Conservation (phyloP, 2,113 vertebrate genomes). For the Hydropotes inermis region DNA sequence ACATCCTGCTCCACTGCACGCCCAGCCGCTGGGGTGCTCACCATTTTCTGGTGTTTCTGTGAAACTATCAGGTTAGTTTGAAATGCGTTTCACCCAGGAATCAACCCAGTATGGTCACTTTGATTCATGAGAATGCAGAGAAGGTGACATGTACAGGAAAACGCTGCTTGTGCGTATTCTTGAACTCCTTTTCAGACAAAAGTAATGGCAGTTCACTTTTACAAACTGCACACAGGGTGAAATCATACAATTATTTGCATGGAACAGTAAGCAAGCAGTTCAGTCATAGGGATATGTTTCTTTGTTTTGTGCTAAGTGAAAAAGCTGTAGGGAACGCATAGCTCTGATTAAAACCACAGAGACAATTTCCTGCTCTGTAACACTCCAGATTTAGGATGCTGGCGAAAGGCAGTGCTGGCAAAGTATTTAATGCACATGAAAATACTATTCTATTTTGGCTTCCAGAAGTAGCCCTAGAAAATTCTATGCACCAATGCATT, state of each 20-base stretch:
- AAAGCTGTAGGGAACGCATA: slow-evolving; percentile 44
- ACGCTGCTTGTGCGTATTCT: slow-evolving; percentile 26
- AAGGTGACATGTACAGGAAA: slow-evolving; percentile 39
- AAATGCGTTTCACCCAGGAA: slow-evolving; percentile 10
- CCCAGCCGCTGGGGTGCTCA: background rate
- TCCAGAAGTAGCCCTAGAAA: slow-evolving; percentile 63
- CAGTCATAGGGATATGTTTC: background rate
- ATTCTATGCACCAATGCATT: slow-evolving; percentile 64
- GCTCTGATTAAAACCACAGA: slow-evolving; percentile 50
- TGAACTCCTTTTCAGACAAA: slow-evolving; percentile 56
- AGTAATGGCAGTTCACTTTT: slow-evolving; percentile 54
- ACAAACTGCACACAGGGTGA: slow-evolving; percentile 42
- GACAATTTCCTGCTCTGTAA: slow-evolving; percentile 21
- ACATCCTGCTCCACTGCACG: rapidly evolving
- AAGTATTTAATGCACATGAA: slow-evolving; percentile 51
- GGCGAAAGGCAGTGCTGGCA: slow-evolving; percentile 71
- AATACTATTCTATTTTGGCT: slow-evolving; percentile 60
- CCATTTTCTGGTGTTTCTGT: background rate
- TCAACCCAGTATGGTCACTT: background rate
- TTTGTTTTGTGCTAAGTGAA: slow-evolving; percentile 49
- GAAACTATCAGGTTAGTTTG: background rate
- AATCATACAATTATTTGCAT: background rate
- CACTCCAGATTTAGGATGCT: slow-evolving; percentile 43
- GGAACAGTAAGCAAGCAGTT: slow-evolving; percentile 9
- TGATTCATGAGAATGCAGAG: slow-evolving; percentile 31